phyloP scores from a whole-genome alignment of 1,140 invertebrate genomes.

The Zelostemma sp. region DNA sequence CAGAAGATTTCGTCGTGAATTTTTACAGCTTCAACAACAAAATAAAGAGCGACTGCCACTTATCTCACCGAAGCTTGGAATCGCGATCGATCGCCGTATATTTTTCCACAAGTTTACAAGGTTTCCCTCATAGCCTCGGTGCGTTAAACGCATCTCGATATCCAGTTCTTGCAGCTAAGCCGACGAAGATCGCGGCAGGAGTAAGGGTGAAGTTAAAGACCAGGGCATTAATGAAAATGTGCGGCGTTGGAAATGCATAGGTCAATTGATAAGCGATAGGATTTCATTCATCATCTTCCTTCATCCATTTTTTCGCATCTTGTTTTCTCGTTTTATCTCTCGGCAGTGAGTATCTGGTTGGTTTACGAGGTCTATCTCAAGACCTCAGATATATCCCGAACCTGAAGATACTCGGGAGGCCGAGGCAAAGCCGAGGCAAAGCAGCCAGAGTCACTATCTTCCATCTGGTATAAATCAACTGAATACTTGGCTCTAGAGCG shows the following conservation, averaged over 20 bases:
- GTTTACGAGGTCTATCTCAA: constrained; percentile 6
- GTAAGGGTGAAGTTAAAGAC: too few relatives aligned
- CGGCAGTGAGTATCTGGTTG: constrained; percentile 1
- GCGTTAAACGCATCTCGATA: constrained; percentile 2
- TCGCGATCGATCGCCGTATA: constrained; percentile 4
- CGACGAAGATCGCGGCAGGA: neutral
- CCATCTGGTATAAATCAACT: constrained; percentile 27
- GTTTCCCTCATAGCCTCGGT: neutral
- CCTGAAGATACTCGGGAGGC: constrained; percentile 13
- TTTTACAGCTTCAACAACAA: neutral
- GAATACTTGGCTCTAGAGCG: constrained; percentile 20
- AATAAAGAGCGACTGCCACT: too few relatives aligned
- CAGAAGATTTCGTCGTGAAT: too few relatives aligned
- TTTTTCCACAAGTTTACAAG: constrained; percentile 2
- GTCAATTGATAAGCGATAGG: neutral
- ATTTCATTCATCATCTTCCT: constrained; percentile 1
- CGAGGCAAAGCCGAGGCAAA: constrained; percentile 13
- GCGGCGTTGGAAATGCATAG: neutral
- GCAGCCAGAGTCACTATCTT: constrained; percentile 17
- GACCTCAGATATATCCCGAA: constrained; percentile 14
- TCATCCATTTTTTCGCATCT: constrained; percentile 1
- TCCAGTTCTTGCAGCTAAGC: neutral
- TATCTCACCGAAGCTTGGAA: neutral
- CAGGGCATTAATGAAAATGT: constrained; percentile 16
- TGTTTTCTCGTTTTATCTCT: constrained; percentile 16